A percentile compares a stretch with the other conserved stretches of the same genome.
These are phyloP conservation scores for Halocynthia aurantium DNA, from an alignment of 23 tunicate species.

Conservation along the genomic window DNA sequence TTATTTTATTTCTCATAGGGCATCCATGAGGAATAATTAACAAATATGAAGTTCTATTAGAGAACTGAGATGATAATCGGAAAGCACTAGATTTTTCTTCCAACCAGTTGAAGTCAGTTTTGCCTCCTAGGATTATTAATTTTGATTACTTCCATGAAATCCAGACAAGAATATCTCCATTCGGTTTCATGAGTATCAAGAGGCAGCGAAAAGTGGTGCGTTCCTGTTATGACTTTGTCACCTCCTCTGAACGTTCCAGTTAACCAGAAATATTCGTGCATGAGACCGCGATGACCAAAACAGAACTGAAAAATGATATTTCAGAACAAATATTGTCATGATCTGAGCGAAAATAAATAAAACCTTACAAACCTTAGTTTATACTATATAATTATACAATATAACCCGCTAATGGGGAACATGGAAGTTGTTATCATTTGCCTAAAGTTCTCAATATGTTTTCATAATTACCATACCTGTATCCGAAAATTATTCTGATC, in stretches of 20 bases:
- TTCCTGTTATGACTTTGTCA: neutral
- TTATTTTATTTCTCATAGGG: neutral
- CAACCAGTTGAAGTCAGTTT: too few relatives aligned
- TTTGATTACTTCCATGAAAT: slow-evolving; percentile 15
- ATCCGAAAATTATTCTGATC: too few relatives aligned
- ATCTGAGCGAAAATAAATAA: neutral
- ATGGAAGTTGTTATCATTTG: too few relatives aligned
- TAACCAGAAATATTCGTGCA: slow-evolving; percentile 10
- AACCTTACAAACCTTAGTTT: too few relatives aligned
- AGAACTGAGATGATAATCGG: too few relatives aligned
- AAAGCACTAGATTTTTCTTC: neutral
- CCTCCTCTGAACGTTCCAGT: slow-evolving; percentile 23
- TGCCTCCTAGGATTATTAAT: neutral
- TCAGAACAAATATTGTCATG: too few relatives aligned
- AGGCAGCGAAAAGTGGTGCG: neutral
- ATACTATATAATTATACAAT: too few relatives aligned
- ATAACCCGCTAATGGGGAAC: too few relatives aligned
- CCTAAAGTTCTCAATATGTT: too few relatives aligned
- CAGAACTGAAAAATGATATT: slow-evolving; percentile 29
- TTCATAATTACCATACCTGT: too few relatives aligned
- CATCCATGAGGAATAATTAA: too few relatives aligned
- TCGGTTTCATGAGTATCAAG: slow-evolving; percentile 3
- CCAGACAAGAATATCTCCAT: slow-evolving; percentile 44
- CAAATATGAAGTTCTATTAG: too few relatives aligned
- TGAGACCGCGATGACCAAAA: slow-evolving; percentile 34